Conservation (phyloP, 2,888 invertebrate species). For the Brachyopa scutellaris region DNA sequence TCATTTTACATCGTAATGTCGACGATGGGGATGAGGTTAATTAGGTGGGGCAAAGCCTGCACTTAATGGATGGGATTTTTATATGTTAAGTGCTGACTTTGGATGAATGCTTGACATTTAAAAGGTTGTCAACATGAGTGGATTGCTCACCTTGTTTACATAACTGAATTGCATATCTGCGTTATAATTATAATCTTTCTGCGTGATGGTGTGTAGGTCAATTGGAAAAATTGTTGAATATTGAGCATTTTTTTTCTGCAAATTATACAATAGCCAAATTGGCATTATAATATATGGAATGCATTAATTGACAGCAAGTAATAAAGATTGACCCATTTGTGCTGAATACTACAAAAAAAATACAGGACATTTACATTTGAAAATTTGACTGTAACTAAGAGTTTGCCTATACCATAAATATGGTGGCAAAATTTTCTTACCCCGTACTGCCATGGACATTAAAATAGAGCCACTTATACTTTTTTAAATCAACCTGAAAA, state of each 20-base stretch:
- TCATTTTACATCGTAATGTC: constrained; percentile 41
- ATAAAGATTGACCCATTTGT: neutral
- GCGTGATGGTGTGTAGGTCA: constrained; percentile 45
- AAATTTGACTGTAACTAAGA: too few species aligned
- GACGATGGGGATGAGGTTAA: constrained; percentile 47
- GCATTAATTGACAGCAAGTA: neutral
- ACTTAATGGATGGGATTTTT: constrained; percentile 47
- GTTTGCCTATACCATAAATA: too few species aligned
- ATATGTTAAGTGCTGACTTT: constrained; percentile 62
- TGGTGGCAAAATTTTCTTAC: too few species aligned
- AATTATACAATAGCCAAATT: constrained; percentile 42
- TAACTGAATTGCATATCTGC: constrained; percentile 61
- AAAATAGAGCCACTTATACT: too few species aligned
- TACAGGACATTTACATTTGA: too few species aligned
- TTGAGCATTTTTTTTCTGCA: constrained; percentile 4
- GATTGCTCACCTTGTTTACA: constrained; percentile 71
- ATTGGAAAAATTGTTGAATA: constrained; percentile 53
- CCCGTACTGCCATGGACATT: too few species aligned
- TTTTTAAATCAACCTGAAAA: too few species aligned
- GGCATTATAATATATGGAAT: too few species aligned
- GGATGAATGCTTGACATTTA: constrained; percentile 70
- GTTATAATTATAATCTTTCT: constrained; percentile 40
- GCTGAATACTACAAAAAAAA: too few species aligned
- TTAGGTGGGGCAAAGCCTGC: constrained; percentile 39
- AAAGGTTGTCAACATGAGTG: constrained; percentile 69